Base-by-base conservation (phyloP, 2,113 vertebrate species). In the Cochlearius cochlearius region DNA sequence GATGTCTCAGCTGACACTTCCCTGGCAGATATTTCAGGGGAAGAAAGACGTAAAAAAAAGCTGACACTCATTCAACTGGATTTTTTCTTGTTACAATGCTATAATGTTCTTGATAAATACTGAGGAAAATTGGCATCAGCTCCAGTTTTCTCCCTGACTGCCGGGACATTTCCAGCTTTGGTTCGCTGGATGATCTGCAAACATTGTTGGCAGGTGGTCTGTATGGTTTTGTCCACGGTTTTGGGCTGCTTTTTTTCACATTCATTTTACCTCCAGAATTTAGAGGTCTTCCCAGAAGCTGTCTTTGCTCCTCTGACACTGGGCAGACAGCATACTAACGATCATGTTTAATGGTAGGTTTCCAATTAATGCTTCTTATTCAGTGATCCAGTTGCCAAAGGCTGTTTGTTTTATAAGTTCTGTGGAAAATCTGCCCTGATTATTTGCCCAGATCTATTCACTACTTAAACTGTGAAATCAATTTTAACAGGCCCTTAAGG, bases 1-100 rank as follows among this genome's bases (percentile, higher is more conserved):
- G 95, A 92, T 92, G 86, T 93, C 87, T 96, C 75, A 96, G 59
- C 30, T 92, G 93, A 92, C 88, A 78, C 30, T 80, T 91, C 62
- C 12, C 50, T 90, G 85, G 82, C 74, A 76, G 45, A 20, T 41
- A 88, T 83, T 94, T 90, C 43, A 72, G 39, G 39, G 39, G 39
- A 86, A 91, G 45, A 86, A 91, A 88, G 56, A 92, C 56, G 67
- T 79, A 86, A 88, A 86, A 94, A 94, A 76, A 8, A 25, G 10
- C 68, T 90, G 88, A 81, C 94, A 88, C 47, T 93, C 88, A 97
- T 75, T 64, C 30, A 43, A 83, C 52, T 77, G 62, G 23, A 47
- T 14, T 69, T 88, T 88, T 88, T 79, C 60, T 67, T 88, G 53
- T 68, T 75, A 32, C 16, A 11, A 63, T 88, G 67, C 47, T 74